These are phyloP conservation scores for Vesta saturnalis DNA, from an alignment of 2,888 invertebrate genomes.

Conservation along the genomic window DNA sequence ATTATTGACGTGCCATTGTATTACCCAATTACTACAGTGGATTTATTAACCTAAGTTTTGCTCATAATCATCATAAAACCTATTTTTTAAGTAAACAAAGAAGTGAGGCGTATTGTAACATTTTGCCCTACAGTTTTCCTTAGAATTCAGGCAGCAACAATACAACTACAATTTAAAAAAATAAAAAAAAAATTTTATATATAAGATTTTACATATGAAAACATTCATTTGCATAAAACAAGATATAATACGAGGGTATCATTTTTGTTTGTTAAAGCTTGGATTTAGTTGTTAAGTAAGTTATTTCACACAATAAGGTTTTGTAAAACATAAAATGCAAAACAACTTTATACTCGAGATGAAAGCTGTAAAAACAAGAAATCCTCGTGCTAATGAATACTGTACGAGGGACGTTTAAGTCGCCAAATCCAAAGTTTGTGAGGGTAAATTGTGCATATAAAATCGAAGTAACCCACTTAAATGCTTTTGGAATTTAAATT, in stretches of 20 bases:
- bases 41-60: too few species aligned
- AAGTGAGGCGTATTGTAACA: too few species aligned
- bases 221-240: constrained; percentile 26
- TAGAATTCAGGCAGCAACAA: too few species aligned
- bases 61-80: too few species aligned
- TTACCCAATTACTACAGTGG: too few species aligned
- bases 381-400: constrained; percentile 21
- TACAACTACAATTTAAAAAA: too few species aligned
- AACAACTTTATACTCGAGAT: constrained; percentile 20
- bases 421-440: constrained; percentile 20
- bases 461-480: constrained; percentile 18
- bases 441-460: constrained; percentile 18
- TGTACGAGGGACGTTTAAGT: constrained; percentile 21
- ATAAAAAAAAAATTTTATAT: too few species aligned
- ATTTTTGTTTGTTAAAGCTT: constrained; percentile 17
- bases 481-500: constrained; percentile 16
- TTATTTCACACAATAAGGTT: constrained; percentile 24
- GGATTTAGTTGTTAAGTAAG: constrained; percentile 26
- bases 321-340: constrained; percentile 22
- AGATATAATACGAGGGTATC: constrained; percentile 16
- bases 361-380: constrained; percentile 24
- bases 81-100: too few species aligned
- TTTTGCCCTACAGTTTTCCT: too few species aligned
- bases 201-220: constrained; percentile 24
- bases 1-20: too few species aligned